Base-by-base conservation (phyloP, 1,140 invertebrate species). In the Lutraria rhynchaena region DNA sequence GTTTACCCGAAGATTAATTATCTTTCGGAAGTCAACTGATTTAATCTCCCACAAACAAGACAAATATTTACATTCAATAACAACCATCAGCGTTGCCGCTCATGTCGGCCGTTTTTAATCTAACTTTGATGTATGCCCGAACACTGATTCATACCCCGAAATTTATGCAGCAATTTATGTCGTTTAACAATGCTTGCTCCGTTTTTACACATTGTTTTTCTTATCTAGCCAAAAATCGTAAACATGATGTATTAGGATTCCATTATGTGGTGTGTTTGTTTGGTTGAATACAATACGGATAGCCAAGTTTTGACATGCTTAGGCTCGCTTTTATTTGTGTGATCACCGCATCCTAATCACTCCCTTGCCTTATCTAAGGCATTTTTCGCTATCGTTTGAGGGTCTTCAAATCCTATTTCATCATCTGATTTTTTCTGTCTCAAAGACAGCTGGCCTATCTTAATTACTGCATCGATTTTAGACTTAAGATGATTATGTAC, bases 11-110 rank as follows among this genome's bases (percentile, higher is more conserved):
- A 65, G 60, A 77, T 77, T 77, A 65, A 77, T 77, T 77, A 77
- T 65, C 75, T 77, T 67, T 67, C 29, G 75, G 75, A 77, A 77
- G 75, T 77, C 61, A 77, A 77, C 60, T 67, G n/a, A 77, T 77
- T 77, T 77, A 77, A 77, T 77, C 75, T 77, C 60, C 60, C 60
- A 46, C 75, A 77, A 67, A 77, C 61, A 80, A 19, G 55, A 55
- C 49, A 80, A 70, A 80, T 70, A 80, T 80, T 69, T 69, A 46
- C 46, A 49, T 58, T 70, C 76, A 80, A 80, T 80, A 80, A 58
- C 63, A 67, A 69, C 55, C 65, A 55, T 70, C 63, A 9, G 37
- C 31, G 65, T 29, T 65, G 31, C 31, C 55, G 35, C 60, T 60
- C 63, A 46, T 69, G 76, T 80, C 76, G 57, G 33, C 53, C 13